Percentiles rank a stretch among this genome's conserved stretches.
These are phyloP conservation scores for Plodia interpunctella DNA, from an alignment of 1,140 invertebrate species.

Conservation along the genomic window DNA sequence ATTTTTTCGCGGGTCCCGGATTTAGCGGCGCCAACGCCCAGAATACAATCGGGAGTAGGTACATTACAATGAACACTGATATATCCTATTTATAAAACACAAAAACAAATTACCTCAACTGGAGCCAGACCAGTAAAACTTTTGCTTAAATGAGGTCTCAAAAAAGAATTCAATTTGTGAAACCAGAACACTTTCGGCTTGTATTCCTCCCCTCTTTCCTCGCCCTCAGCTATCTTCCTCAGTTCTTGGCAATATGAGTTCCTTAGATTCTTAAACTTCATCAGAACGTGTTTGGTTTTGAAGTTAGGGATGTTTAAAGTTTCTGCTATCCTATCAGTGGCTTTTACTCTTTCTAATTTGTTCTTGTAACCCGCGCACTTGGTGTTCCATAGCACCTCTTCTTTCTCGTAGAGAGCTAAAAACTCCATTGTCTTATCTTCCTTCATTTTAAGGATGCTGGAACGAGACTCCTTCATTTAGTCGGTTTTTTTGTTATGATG, in stretches of 20 bases:
- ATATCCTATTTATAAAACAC: no score
- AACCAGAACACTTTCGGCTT: constrained; percentile 43
- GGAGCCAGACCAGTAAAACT: neutral
- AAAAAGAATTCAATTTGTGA: constrained; percentile 38
- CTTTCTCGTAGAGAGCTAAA: constrained; percentile 40
- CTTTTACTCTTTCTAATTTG: constrained; percentile 30
- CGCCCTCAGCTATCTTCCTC: constrained; percentile 40
- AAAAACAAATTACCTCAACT: no score
- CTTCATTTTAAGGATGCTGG: constrained; percentile 22
- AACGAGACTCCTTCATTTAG: neutral
- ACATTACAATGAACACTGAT: no score
- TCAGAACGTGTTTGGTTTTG: constrained; percentile 36
- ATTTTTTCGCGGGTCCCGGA: no score
- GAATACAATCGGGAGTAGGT: no score
- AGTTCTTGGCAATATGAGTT: constrained; percentile 55
- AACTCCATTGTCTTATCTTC: constrained; percentile 41
- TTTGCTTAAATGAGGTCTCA: constrained; percentile 23
- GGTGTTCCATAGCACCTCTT: constrained; percentile 54
- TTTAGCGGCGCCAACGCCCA: no score
- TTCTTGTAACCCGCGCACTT: constrained; percentile 35
- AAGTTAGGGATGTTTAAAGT: constrained; percentile 42
- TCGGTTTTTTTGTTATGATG: neutral
- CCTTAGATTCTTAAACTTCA: constrained; percentile 57
- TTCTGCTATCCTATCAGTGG: constrained; percentile 34
- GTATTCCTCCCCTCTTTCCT: constrained; percentile 17